Percentiles rank a stretch among this genome's conserved stretches.
phyloP scores from a whole-genome alignment of 2,888 invertebrate genomes.

The Kuschelorhynchus macadamiae region DNA sequence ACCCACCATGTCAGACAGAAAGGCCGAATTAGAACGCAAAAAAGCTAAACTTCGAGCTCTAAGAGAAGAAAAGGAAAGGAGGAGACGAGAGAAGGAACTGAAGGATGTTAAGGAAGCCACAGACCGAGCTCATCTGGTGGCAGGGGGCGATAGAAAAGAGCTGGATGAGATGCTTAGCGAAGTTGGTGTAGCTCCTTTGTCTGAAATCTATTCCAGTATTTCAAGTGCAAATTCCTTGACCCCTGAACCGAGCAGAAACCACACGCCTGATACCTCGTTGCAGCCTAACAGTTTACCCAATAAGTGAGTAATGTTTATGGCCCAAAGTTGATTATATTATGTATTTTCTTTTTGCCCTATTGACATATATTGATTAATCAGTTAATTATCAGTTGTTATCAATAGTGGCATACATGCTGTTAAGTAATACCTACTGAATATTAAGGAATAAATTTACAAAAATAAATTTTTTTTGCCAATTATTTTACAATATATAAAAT shows the following conservation, averaged over 20 bases:
- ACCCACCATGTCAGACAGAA: slow-evolving; percentile 84
- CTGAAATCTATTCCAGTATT: slow-evolving; percentile 86
- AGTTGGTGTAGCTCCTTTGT: slow-evolving; percentile 89
- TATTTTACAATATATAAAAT: too few species aligned
- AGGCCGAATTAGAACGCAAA: slow-evolving; percentile 93
- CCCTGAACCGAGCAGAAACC: slow-evolving; percentile 84
- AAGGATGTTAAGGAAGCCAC: slow-evolving; percentile 67
- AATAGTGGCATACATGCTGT: too few species aligned
- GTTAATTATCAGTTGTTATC: too few species aligned
- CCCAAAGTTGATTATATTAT: background rate
- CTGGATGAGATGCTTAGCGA: slow-evolving; percentile 90
- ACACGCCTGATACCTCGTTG: slow-evolving; percentile 85
- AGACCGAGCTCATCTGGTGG: slow-evolving; percentile 71
- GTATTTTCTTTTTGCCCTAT: too few species aligned
- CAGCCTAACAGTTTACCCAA: slow-evolving; percentile 76
- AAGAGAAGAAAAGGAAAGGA: slow-evolving; percentile 89
- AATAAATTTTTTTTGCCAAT: too few species aligned
- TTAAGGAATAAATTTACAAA: too few species aligned
- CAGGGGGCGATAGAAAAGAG: slow-evolving; percentile 74
- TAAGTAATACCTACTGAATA: too few species aligned
- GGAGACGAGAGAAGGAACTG: slow-evolving; percentile 87
- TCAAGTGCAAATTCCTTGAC: slow-evolving; percentile 83
- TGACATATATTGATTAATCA: too few species aligned
- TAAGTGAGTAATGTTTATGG: slow-evolving; percentile 61
- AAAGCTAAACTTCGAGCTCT: slow-evolving; percentile 92